Evolutionary conservation across 2,113 vertebrate species (phyloP).

Genomic region (Kobus ellipsiprymnus): DNA sequence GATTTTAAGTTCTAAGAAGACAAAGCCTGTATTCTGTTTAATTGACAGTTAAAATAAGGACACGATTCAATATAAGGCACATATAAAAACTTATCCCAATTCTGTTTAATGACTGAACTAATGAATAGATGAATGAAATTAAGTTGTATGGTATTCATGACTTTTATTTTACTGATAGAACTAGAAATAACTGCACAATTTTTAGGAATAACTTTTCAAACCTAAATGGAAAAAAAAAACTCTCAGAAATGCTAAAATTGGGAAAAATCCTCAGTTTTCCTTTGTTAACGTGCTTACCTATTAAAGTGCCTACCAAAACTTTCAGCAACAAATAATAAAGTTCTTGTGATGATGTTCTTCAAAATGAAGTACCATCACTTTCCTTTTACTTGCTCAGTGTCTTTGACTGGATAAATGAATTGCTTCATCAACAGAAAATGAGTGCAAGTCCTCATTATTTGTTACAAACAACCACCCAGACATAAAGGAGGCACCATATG

Average conservation of each 20-base stretch:
- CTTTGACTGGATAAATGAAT: not conserved
- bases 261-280: not conserved
- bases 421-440: not conserved
- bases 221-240: not conserved
- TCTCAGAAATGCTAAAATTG: not conserved
- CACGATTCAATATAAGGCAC: not conserved
- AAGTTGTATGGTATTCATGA: not conserved
- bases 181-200: not conserved
- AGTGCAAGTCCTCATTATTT: not conserved
- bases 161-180: not conserved
- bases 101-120: not conserved
- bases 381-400: not conserved
- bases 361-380: not conserved
- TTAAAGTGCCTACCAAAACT: not conserved
- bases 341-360: not conserved
- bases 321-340: not conserved
- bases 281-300: not conserved
- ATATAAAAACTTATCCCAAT: not conserved
- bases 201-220: not conserved
- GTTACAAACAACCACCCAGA: not conserved
- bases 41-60: not conserved
- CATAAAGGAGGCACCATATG: not conserved
- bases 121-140: not conserved
- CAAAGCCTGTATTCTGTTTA: not conserved
- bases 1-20: not conserved